Evolutionary conservation across 1,140 invertebrate species (phyloP).

Genomic region (Meloidogyne exigua): DNA sequence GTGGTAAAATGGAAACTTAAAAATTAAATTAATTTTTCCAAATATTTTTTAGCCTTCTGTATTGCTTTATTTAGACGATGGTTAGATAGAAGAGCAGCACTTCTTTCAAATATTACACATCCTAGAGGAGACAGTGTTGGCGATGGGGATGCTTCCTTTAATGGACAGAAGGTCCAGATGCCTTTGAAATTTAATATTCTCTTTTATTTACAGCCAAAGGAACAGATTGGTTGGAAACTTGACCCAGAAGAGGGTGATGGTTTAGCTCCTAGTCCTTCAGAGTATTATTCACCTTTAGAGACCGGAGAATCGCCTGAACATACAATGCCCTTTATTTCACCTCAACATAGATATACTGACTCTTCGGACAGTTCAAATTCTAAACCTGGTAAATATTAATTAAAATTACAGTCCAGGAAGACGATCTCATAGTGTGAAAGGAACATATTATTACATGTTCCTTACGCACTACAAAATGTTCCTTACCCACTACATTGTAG

Average conservation of each 20-base stretch:
- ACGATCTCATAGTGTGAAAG: no score
- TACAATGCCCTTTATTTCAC: neutral
- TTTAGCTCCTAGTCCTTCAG: neutral
- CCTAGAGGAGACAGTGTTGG: slow-evolving; percentile 3
- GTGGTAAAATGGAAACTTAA: slow-evolving; percentile 22
- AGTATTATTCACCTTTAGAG: neutral
- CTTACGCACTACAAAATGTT: no score
- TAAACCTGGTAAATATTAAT: slow-evolving; percentile 3
- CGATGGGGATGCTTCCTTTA: slow-evolving; percentile 1
- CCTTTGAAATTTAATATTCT: neutral
- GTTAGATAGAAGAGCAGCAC: slow-evolving; percentile 22
- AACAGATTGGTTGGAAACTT: neutral
- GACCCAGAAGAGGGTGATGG: neutral
- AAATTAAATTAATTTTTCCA: neutral
- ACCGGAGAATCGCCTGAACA: neutral
- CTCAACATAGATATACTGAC: slow-evolving; percentile 1
- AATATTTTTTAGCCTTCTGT: slow-evolving; percentile 26
- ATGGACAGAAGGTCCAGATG: neutral
- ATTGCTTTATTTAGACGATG: slow-evolving; percentile 29
- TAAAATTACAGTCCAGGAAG: no score
- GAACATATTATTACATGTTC: no score
- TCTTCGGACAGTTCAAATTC: neutral
- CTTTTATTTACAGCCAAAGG: neutral
- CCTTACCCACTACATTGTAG: no score
- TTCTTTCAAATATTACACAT: neutral